phyloP scores from a whole-genome alignment of 2,113 vertebrate species.

The Ranitomeya imitator region DNA sequence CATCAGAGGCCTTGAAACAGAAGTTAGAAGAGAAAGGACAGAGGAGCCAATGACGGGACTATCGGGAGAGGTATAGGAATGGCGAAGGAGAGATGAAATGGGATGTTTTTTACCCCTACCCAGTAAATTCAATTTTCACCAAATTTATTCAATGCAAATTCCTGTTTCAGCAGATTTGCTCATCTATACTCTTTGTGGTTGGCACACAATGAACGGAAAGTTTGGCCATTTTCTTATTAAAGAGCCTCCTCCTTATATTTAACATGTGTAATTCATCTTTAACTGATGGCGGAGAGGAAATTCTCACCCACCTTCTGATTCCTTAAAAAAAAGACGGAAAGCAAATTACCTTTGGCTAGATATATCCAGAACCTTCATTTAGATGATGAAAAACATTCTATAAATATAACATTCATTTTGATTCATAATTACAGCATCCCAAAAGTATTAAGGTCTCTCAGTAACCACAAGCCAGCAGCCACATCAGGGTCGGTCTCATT shows the following conservation, averaged over 20 bases:
- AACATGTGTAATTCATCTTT: not conserved
- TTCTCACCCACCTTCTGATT: conserved; percentile 8
- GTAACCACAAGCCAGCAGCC: conserved; percentile 46
- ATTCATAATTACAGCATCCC: conserved; percentile 53
- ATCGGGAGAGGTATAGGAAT: too few species aligned
- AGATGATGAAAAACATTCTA: conserved; percentile 55
- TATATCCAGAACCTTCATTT: conserved; percentile 52
- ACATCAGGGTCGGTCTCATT: conserved; percentile 37
- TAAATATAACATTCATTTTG: conserved; percentile 46
- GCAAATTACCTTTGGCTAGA: conserved; percentile 41
- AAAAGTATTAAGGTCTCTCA: conserved; percentile 31
- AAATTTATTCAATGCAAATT: too few species aligned
- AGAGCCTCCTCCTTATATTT: not conserved
- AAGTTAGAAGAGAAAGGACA: too few species aligned
- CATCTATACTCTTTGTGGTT: not conserved
- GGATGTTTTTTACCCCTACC: too few species aligned
- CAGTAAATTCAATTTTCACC: too few species aligned
- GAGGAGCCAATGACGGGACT: too few species aligned
- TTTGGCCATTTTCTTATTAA: not conserved
- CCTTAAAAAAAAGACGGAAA: conserved; percentile 1
- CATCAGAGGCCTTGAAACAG: too few species aligned
- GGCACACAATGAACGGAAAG: not conserved
- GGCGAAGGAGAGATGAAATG: too few species aligned
- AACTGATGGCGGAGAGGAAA: not conserved
- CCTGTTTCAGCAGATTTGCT: too few species aligned